Conservation (phyloP, 2,113 vertebrate species). For the Gambusia holbrooki region DNA sequence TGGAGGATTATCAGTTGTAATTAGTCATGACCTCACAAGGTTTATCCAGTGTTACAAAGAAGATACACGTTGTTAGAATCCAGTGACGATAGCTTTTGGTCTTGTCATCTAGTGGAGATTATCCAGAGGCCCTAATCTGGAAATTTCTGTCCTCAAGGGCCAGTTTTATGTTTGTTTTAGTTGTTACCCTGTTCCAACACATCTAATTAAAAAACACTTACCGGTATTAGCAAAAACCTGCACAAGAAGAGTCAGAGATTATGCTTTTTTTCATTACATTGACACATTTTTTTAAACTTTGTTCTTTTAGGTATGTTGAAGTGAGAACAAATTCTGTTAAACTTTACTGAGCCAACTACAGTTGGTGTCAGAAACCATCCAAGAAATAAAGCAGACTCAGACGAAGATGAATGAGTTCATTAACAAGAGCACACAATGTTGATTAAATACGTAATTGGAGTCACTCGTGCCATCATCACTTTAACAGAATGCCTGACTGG, state of each 20-base stretch:
- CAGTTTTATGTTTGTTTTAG: no score
- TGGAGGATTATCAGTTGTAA: neutral
- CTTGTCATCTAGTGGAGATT: no score
- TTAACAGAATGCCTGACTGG: slow-evolving; percentile 30
- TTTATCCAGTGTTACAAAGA: neutral
- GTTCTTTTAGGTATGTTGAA: slow-evolving; percentile 2
- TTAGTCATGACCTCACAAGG: neutral
- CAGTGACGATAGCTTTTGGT: no score
- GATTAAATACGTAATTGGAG: slow-evolving; percentile 38
- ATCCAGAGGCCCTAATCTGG: no score
- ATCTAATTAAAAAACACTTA: no score
- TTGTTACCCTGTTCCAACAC: no score
- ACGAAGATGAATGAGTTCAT: slow-evolving; percentile 51
- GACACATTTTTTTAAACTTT: neutral
- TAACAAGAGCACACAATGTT: slow-evolving; percentile 32
- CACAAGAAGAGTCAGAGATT: no score
- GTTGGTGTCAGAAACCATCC: slow-evolving; percentile 5
- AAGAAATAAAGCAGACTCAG: slow-evolving; percentile 33
- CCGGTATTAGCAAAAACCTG: no score
- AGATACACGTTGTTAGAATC: neutral
- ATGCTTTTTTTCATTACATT: no score
- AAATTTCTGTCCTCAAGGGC: no score
- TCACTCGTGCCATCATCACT: slow-evolving; percentile 43
- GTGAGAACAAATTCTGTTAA: neutral
- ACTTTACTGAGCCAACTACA: slow-evolving; percentile 5